Conservation (phyloP, 2,113 vertebrate species). For the Pseudopodoces humilis region DNA sequence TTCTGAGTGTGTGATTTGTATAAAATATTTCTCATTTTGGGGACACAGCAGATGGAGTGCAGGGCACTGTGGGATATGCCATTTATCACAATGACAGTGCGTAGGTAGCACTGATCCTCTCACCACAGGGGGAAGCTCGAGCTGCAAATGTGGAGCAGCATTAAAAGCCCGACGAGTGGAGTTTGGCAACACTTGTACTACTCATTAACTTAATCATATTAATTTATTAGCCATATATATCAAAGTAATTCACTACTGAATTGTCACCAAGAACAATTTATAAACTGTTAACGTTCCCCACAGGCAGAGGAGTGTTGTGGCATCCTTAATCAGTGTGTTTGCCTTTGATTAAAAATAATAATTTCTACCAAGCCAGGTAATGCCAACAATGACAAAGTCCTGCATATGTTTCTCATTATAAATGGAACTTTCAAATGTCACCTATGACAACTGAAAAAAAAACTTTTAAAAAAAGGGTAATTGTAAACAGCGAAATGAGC, state of each 20-base stretch:
- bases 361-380: constrained; percentile 45
- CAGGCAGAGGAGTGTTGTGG: constrained; percentile 25
- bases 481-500: constrained; percentile 38
- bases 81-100: constrained; percentile 83
- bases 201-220: constrained; percentile 80
- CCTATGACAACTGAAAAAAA: not conserved
- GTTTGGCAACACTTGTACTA: constrained; percentile 72
- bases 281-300: constrained; percentile 53
- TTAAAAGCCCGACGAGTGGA: constrained; percentile 49
- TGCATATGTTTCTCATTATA: constrained; percentile 57
- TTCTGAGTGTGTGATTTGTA: constrained; percentile 61
- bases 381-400: constrained; percentile 40
- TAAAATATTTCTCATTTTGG: constrained; percentile 67
- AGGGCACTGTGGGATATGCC: constrained; percentile 79
- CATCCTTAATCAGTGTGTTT: constrained; percentile 29
- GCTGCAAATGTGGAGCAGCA: constrained; percentile 61
- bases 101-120: constrained; percentile 77
- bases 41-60: constrained; percentile 80
- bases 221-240: constrained; percentile 76
- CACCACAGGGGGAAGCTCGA: constrained; percentile 69
- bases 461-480: not conserved
- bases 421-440: constrained; percentile 38
- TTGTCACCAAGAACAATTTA: constrained; percentile 70
- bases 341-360: constrained; percentile 43
- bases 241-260: constrained; percentile 73